Base-by-base conservation (phyloP, 2,113 vertebrate genomes). In the Platichthys flesus region DNA sequence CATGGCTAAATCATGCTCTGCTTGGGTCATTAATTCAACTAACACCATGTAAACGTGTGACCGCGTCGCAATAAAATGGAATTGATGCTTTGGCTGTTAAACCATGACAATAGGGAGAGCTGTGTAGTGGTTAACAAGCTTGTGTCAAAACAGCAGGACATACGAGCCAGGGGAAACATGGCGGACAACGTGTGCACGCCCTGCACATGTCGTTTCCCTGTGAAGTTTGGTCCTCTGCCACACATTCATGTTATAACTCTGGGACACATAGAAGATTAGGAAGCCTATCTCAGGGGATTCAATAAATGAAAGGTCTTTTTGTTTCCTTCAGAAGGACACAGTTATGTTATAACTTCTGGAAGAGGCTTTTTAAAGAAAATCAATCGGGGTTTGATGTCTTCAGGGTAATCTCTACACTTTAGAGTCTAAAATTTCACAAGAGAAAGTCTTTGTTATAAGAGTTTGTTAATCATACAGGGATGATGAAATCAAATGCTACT, bases 21-120 rank as follows among this genome's bases (percentile, higher is more conserved):
- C 67, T 75, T 23, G 28, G 45, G 57, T 68, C 68, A 78, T 86
- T 78, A 86, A 75, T 65, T 78, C 1, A 58, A 40, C 59, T 47
- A 65, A 31, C 56, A 58, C 31, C 67, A 8, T 74, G 63, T 64
- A 54, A 51, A 76, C 12, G 15, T 74, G 79, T 71, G 37, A 78
- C 75, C 66, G 76, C 71, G 69, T 0, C 64, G 69, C 68, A 85
- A 69, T 87, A 85, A 87, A 83, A 78, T 61, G 28, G 31, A 75
- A 68, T 28, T 45, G 35, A 85, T 63, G 68, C 56, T 84, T 76
- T 77, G 71, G 40, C 31, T 64, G 66, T 84, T 47, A 76, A 58
- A 10, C 40, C 65, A 20, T 72, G 55, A 71, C 68, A 82, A 67
- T 71, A 57, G 26, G 31, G 6, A 55, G 52, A 71, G 23, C 14